Evolutionary conservation across 2,797 vertebrate species (phyloP).

Genomic region (Apogon talboti): DNA sequence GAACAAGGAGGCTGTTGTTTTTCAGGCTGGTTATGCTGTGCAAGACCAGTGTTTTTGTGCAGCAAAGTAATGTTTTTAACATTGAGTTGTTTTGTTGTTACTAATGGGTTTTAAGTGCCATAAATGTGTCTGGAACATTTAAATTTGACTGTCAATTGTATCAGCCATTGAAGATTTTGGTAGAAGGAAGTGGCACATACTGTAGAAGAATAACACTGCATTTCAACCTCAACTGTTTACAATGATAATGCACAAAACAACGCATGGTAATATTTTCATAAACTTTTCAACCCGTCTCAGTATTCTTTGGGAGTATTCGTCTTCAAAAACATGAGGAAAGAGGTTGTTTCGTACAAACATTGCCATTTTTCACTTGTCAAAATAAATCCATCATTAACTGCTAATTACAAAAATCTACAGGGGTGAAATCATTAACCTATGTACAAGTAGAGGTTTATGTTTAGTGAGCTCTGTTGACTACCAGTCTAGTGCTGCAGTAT

Average conservation of each 20-base stretch:
- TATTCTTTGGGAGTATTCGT: slow-evolving; percentile 74
- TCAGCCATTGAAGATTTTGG: slow-evolving; percentile 16
- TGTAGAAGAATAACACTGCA: slow-evolving; percentile 16
- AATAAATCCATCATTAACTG: slow-evolving; percentile 66
- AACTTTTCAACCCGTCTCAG: slow-evolving; percentile 70
- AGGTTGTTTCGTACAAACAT: slow-evolving; percentile 63
- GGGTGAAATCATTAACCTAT: slow-evolving; percentile 44
- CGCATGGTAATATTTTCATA: slow-evolving; percentile 37
- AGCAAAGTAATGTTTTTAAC: slow-evolving; percentile 28
- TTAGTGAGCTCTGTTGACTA: slow-evolving; percentile 31
- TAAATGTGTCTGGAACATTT: slow-evolving; percentile 27
- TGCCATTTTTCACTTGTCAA: slow-evolving; percentile 56
- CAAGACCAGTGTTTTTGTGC: slow-evolving; percentile 40
- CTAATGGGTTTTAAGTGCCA: slow-evolving; percentile 16
- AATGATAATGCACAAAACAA: slow-evolving; percentile 36
- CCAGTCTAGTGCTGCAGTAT: slow-evolving; percentile 27
- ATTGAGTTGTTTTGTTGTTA: slow-evolving; percentile 25
- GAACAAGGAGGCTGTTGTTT: slow-evolving; percentile 17
- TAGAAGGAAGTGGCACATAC: slow-evolving; percentile 30
- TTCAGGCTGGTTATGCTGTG: slow-evolving; percentile 15
- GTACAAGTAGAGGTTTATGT: slow-evolving; percentile 54
- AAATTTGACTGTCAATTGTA: slow-evolving; percentile 6
- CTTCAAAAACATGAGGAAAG: slow-evolving; percentile 61
- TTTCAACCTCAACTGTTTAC: slow-evolving; percentile 40
- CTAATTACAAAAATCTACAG: slow-evolving; percentile 80